Percentiles rank a stretch among this genome's conserved stretches.
Evolutionary conservation across 2,888 invertebrate genomes (phyloP).

Genomic region (Gastrophysa polygoni): DNA sequence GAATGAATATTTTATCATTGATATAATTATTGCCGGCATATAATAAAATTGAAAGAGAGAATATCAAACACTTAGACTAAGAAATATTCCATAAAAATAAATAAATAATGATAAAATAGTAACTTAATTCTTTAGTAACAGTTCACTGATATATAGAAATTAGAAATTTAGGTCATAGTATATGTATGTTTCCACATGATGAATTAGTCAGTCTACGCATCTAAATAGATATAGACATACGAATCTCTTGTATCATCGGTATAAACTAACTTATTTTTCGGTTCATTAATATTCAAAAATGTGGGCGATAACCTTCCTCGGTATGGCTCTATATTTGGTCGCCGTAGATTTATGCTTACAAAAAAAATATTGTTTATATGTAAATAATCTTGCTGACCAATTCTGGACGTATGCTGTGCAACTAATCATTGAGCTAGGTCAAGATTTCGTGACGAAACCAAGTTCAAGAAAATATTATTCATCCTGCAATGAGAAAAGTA

Average conservation of each 20-base stretch:
- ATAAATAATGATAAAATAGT: too few relatives aligned
- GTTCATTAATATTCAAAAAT: conserved; percentile 21
- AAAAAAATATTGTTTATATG: conserved; percentile 9
- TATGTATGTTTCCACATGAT: too few relatives aligned
- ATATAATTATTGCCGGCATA: too few relatives aligned
- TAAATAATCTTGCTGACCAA: conserved; percentile 17
- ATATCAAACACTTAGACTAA: too few relatives aligned
- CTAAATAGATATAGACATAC: too few relatives aligned
- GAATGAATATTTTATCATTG: too few relatives aligned
- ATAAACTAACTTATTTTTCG: conserved; percentile 22
- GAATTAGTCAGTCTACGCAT: neutral
- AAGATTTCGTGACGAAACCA: neutral
- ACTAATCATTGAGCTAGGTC: conserved; percentile 8
- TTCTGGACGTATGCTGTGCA: conserved; percentile 16
- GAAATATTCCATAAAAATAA: too few relatives aligned
- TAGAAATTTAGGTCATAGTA: too few relatives aligned
- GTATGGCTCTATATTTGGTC: conserved; percentile 24
- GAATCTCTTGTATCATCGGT: conserved; percentile 1
- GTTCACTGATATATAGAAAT: too few relatives aligned
- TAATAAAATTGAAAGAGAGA: too few relatives aligned
- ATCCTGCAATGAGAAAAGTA: too few relatives aligned
- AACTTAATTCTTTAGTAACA: too few relatives aligned
- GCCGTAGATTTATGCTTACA: conserved; percentile 1
- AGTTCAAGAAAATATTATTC: neutral
- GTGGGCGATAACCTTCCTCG: conserved; percentile 28